These are phyloP conservation scores for Raja brachyura DNA, from an alignment of 2,113 vertebrate genomes.

Conservation along the genomic window DNA sequence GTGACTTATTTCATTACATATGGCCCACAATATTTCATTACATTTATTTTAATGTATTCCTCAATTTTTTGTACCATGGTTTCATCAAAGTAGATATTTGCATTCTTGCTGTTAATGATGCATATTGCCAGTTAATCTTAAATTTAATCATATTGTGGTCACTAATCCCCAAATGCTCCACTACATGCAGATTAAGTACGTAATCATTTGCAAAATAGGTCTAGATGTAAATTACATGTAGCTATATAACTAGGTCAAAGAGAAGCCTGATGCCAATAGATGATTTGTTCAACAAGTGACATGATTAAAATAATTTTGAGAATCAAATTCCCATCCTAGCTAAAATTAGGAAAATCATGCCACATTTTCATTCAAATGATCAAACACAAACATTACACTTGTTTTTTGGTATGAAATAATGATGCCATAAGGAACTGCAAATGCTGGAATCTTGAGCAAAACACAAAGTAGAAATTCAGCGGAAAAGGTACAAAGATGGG, in stretches of 20 bases:
- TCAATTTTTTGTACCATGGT: not conserved
- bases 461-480: no score
- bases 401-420: no score
- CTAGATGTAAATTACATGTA: not conserved
- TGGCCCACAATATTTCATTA: no score
- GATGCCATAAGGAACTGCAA: no score
- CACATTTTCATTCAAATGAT: not conserved
- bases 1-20: not conserved
- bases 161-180: conserved; percentile 7
- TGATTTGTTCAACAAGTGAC: not conserved
- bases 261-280: not conserved
- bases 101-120: not conserved
- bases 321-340: not conserved
- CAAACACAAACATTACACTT: not conserved
- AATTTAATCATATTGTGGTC: conserved; percentile 31
- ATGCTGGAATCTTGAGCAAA: no score
- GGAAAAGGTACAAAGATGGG: no score
- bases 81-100: not conserved
- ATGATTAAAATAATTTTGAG: not conserved
- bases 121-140: conserved; percentile 27
- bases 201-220: not conserved
- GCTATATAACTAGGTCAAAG: not conserved
- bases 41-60: not conserved
- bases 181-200: conserved; percentile 8
- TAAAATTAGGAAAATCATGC: not conserved